Base-by-base conservation (phyloP, 2,888 invertebrate genomes). In the Apeira syringaria region DNA sequence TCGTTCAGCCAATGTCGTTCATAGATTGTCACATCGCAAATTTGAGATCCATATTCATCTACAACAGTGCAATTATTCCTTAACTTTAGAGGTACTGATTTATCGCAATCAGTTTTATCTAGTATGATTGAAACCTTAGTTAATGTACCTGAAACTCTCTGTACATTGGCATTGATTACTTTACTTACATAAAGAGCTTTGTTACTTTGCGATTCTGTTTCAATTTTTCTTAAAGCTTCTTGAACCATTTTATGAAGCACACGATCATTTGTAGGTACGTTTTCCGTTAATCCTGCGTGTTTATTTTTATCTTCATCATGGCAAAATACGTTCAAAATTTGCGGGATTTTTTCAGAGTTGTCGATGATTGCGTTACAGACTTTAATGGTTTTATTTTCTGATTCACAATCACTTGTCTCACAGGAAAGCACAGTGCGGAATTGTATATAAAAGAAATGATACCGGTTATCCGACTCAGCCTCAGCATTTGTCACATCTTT, bases 291-390 rank as follows among this genome's bases (percentile, higher is more conserved):
- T 8, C 61, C 56, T 7, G 60, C 28, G 15, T 29, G 44, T 20
- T 55, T 61, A 44, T 60, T 63, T 32, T 61, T 61, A 10, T 61
- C 47, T 34, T 78, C 82, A 12, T 83, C 73, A 35, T 84, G 80
- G 63, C 92, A 92, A 51, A 88, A 86, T 2, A 84, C 83, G 49
- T 82, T 88, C 3, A 91, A 51, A 8, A 92, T 72, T 60, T 86
- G 84, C 0, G 90, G 89, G 27, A 61, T 64, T 18, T 74, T 68
- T 27, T 83, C 73, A 0, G 78, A 76, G 33, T 69, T 75, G 47
- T 90, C 84, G 26, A 92, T 73, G 40, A 91, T 75, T 9, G 91
- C 83, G 57, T 91, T 91, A 61, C 93, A 93, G 37, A 92, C 84
- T 69, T 91, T 91, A 5, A 68, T 70, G 5, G 73, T 54, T 24